Evolutionary conservation across 2,113 vertebrate species (phyloP), one percentile per base, ranked within the genome.

Genomic region (Paramisgurnus dabryanus): DNA sequence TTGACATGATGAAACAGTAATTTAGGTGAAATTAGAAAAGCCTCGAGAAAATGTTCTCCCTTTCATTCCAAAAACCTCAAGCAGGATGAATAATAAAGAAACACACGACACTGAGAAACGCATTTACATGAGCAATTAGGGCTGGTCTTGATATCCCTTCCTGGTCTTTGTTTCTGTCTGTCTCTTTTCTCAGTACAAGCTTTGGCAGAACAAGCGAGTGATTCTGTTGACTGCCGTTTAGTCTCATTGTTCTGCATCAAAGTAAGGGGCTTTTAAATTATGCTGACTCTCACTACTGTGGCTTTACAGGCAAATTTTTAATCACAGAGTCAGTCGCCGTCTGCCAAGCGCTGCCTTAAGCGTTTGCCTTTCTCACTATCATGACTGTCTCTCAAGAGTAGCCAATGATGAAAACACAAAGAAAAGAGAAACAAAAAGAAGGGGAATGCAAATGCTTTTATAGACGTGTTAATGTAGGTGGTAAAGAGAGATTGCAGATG

Each of bases 301-400:
- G 71, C 76, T 78, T 83, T 66, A 82, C 81, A 80, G 80, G 81
- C 72, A 68, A 84, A 82, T 85, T 87, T 87, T 83, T 82, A 87
- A 85, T 85, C 81, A 85, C 86, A 76, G 70, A 69, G 53, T 49
- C 50, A 73, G 61, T 81, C 50, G 64, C 72, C 60, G 64, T 85
- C 79, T 85, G 82, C 81, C 85, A 86, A 76, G 80, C 53, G 6
- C 61, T 22, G 67, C 18, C 82, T 65, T 75, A 49, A 82, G 79
- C 74, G 55, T 67, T 80, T 77, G 68, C 69, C 80, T 72, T 43
- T 80, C 77, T 82, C 76, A 65, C 61, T 22, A 70, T 76, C 76
- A 64, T 53, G 77, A 83, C 73, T 39, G 22, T 75, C 70, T 76
- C 66, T 76, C 63, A 66, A 65, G 69, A 55, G 73, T 60, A 57